Base-by-base conservation (phyloP, 2,797 vertebrate genomes). In the Mionectes olivaceus region DNA sequence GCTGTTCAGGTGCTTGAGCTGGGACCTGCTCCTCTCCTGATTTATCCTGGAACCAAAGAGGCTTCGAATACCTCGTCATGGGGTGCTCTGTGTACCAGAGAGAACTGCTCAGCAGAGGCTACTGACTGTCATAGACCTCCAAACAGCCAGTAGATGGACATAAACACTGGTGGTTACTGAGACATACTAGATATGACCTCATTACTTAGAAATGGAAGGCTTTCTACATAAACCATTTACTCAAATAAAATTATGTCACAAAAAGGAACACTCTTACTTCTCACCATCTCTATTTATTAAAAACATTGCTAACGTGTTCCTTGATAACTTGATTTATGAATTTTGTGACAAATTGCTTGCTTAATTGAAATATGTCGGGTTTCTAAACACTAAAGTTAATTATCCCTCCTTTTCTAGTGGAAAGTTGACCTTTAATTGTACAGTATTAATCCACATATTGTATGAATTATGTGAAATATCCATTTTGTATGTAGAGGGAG, bases 401-500 rank as follows among this genome's bases (percentile, higher is more conserved):
- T 98, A 97, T 96, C 96, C 90, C 83, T 95, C 71, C 10, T 96
- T 97, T 94, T 89, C 91, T 96, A 94, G 75, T 94, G 93, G 94
- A 78, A 96, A 96, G 78, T 85, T 95, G 94, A 97, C 82, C 90
- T 95, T 90, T 97, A 96, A 97, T 95, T 94, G 92, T 95, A 80
- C 93, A 94, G 94, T 97, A 97, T 97, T 96, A 97, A 96, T 97
- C 87, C 91, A 95, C 81, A 94, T 93, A 94, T 96, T 97, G 94
- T 95, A 95, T 77, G 92, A 86, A 96, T 97, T 97, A 94, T 22
- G 49, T 7, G 23, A 91, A 96, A 93, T 80, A 78, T 28, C 65
- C 53, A 56, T 98, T 98, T 98, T 95, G 96, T 95, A 95, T 92
- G 85, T 96, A 96, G 97, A 97, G 92, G 96, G 59, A 96, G 84